Conservation (phyloP, 2,888 invertebrate species). For the Parelbella ahira region DNA sequence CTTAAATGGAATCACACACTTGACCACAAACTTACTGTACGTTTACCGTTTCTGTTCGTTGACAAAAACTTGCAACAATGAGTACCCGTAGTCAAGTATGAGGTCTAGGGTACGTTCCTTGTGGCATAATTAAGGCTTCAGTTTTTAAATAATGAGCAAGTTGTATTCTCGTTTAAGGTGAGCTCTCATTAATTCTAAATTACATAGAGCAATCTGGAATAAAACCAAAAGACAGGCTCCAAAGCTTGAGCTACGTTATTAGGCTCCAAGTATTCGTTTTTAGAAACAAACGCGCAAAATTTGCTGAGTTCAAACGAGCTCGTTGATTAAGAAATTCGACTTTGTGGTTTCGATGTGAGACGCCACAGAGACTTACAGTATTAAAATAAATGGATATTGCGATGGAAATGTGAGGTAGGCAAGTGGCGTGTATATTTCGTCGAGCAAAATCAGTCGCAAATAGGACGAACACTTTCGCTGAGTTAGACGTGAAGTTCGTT, state of each 20-base stretch:
- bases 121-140: constrained; percentile 16
- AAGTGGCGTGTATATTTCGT: constrained; percentile 29
- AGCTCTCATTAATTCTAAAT: constrained; percentile 23
- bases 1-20: no score
- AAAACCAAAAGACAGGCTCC: constrained; percentile 11
- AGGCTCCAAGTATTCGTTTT: no score
- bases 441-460: constrained; percentile 35
- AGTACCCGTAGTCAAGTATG: no score
- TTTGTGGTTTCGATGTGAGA: no score
- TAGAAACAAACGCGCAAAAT: no score
- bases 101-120: constrained; percentile 2
- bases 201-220: constrained; percentile 7
- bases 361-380: background rate
- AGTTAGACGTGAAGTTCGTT: constrained; percentile 44
- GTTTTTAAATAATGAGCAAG: constrained; percentile 14
- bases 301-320: no score
- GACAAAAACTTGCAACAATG: no score
- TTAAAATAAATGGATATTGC: background rate
- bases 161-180: constrained; percentile 9
- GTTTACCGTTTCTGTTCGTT: background rate
- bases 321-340: constrained; percentile 10
- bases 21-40: background rate
- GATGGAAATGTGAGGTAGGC: background rate
- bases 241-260: no score
- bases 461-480: constrained; percentile 41